These are phyloP conservation scores for Diarsia rubi DNA, from an alignment of 2,888 invertebrate species.

Conservation along the genomic window DNA sequence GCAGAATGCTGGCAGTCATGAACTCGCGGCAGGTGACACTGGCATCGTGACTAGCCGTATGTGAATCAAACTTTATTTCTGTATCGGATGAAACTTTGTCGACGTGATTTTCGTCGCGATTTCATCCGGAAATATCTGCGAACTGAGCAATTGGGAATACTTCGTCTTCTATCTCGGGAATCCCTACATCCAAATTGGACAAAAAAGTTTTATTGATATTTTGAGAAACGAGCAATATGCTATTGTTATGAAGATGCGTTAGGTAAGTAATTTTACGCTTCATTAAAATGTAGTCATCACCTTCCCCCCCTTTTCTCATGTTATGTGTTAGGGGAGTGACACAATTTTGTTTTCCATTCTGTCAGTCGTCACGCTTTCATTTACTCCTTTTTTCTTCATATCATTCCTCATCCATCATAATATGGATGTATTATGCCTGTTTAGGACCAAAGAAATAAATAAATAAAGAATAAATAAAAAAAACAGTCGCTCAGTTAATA, in stretches of 20 bases:
- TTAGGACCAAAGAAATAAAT: too few relatives aligned
- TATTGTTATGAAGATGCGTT: background rate
- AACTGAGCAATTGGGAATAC: conserved; percentile 3
- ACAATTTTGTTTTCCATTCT: too few relatives aligned
- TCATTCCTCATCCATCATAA: too few relatives aligned
- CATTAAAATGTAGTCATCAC: background rate
- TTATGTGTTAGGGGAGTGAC: too few relatives aligned
- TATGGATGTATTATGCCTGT: too few relatives aligned
- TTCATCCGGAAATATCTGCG: conserved; percentile 18
- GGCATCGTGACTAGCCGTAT: conserved; percentile 12
- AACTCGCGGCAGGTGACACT: conserved; percentile 21
- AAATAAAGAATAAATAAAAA: too few relatives aligned
- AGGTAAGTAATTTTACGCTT: background rate
- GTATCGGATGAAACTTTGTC: conserved; percentile 7
- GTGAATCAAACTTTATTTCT: conserved; percentile 50
- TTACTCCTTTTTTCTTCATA: too few relatives aligned
- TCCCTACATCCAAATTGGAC: background rate
- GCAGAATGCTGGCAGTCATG: conserved; percentile 14
- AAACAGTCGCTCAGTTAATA: too few relatives aligned
- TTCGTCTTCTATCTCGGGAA: background rate
- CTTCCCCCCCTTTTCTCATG: too few relatives aligned
- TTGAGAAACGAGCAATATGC: background rate
- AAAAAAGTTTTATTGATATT: background rate
- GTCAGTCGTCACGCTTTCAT: too few relatives aligned
- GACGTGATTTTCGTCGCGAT: background rate